These are phyloP conservation scores for Enteromius viviparus DNA, from an alignment of 2,797 vertebrate species.

Conservation along the genomic window DNA sequence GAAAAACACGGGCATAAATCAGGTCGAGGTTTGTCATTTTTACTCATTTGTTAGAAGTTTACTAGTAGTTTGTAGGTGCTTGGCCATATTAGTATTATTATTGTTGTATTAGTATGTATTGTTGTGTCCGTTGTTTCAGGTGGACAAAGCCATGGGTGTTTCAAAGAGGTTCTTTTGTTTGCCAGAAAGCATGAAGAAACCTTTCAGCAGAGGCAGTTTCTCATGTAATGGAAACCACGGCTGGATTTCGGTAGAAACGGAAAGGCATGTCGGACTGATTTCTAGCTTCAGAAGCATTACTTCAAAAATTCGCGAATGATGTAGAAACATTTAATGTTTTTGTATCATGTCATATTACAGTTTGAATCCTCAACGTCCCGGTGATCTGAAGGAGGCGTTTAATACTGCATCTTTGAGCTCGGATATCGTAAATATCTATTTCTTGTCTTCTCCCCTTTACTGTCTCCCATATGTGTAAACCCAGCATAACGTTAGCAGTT, in stretches of 20 bases:
- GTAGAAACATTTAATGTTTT: background rate
- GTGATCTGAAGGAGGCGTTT: conserved; percentile 79
- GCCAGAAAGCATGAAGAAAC: conserved; percentile 69
- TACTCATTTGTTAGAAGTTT: background rate
- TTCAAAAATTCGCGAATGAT: background rate
- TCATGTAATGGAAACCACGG: conserved; percentile 65
- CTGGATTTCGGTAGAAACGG: conserved; percentile 70
- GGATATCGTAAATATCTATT: conserved; percentile 68
- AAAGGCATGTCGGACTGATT: conserved; percentile 63
- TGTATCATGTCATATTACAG: conserved; percentile 58
- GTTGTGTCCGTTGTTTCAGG: conserved; percentile 58
- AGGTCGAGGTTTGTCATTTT: conserved; percentile 66
- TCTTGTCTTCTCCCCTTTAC: background rate
- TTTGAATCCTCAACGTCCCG: conserved; percentile 71
- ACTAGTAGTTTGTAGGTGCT: background rate
- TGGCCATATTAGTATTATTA: background rate
- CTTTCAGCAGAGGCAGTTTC: conserved; percentile 64
- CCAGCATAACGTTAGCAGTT: no score
- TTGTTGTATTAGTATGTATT: no score
- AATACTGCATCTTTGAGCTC: conserved; percentile 60
- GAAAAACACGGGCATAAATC: conserved; percentile 73
- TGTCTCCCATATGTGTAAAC: background rate
- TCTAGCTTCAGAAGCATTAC: background rate
- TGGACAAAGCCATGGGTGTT: conserved; percentile 65
- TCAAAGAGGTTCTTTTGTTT: conserved; percentile 74